Conservation (phyloP, 2,797 vertebrate species). For the Todus mexicanus region DNA sequence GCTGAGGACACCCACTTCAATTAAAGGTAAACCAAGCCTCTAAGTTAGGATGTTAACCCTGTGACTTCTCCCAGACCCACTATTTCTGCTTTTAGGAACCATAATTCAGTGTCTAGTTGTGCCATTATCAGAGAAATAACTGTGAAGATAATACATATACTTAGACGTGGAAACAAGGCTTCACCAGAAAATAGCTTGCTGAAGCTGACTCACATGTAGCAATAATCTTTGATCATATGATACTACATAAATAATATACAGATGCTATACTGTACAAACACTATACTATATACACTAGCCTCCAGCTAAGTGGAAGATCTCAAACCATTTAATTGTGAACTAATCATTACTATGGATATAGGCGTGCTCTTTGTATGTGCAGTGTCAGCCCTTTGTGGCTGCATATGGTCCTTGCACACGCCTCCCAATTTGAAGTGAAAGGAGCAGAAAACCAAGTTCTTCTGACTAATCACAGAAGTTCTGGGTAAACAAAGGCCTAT, state of each 20-base stretch:
- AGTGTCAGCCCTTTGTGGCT: neutral
- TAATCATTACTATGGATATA: neutral
- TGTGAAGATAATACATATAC: neutral
- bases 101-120: neutral
- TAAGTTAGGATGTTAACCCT: constrained; percentile 48
- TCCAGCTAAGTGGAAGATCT: neutral
- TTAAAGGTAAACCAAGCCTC: constrained; percentile 37
- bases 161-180: neutral
- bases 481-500: neutral
- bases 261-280: neutral
- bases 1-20: constrained; percentile 56
- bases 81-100: neutral
- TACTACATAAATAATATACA: neutral
- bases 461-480: neutral
- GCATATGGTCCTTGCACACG: rapidly evolving
- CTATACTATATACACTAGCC: neutral
- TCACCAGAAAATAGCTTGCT: neutral
- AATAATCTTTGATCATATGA: neutral
- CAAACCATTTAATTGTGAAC: neutral
- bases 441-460: neutral
- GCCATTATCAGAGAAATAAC: neutral
- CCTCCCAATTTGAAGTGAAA: neutral
- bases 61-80: neutral
- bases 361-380: rapidly evolving
- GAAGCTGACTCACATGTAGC: neutral